phyloP scores from a whole-genome alignment of 2,113 vertebrate genomes.

The Etheostoma cragini region DNA sequence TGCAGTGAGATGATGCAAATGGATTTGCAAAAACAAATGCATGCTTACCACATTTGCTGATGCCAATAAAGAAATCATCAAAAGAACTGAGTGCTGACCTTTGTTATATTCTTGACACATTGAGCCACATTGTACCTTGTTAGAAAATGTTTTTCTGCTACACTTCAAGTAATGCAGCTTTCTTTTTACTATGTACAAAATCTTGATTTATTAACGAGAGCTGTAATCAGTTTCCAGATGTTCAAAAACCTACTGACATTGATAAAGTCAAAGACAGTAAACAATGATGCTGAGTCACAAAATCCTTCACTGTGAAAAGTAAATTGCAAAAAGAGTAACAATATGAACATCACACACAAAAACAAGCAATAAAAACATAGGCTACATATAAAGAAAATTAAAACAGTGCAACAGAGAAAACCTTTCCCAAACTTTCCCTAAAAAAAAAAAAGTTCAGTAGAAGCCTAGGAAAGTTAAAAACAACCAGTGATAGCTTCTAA shows the following conservation, averaged over 20 bases:
- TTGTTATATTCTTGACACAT: conserved; percentile 1
- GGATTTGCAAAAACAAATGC: conserved; percentile 74
- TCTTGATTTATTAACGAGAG: neutral
- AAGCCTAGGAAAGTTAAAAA: neutral
- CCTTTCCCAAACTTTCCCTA: neutral
- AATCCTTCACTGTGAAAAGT: neutral
- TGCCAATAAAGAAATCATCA: conserved; percentile 84
- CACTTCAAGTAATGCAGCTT: neutral
- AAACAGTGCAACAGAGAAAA: neutral
- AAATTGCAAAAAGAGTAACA: neutral
- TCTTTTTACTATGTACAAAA: neutral
- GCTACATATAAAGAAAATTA: neutral
- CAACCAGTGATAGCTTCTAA: neutral
- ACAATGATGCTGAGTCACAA: neutral
- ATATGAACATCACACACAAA: neutral
- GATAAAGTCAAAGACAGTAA: neutral
- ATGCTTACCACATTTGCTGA: conserved; percentile 85
- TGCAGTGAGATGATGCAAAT: conserved; percentile 61
- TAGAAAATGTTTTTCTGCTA: neutral
- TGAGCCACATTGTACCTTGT: neutral
- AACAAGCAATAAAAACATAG: neutral
- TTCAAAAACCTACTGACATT: neutral
- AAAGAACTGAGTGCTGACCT: conserved; percentile 35
- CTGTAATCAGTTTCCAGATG: neutral
- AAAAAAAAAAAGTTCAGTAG: neutral